Conservation (phyloP, 2,888 invertebrate species). For the Drosophila emarginata region DNA sequence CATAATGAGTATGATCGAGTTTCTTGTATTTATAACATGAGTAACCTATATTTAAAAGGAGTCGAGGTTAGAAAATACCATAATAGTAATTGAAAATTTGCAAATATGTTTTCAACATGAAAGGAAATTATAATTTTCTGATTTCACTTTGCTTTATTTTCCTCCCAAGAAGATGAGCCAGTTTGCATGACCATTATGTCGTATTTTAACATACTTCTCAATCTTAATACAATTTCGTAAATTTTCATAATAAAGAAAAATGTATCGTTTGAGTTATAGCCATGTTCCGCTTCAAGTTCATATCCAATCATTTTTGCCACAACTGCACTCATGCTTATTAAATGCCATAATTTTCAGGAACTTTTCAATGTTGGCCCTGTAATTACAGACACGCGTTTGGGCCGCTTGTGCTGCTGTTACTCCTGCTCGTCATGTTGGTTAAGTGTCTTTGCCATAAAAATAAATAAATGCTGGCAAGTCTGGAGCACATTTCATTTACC, state of each 20-base stretch:
- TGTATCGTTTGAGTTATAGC: constrained; percentile 3
- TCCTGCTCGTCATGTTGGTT: constrained; percentile 24
- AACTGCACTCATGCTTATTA: constrained; percentile 52
- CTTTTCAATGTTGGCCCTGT: constrained; percentile 49
- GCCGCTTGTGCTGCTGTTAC: constrained; percentile 21
- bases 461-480: constrained; percentile 58
- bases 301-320: constrained; percentile 1
- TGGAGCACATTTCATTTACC: constrained; percentile 57
- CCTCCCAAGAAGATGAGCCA: neutral
- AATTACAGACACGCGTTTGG: constrained; percentile 53
- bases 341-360: constrained; percentile 56
- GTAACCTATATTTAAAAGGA: neutral
- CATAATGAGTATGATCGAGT: too few relatives aligned
- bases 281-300: constrained; percentile 6
- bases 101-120: neutral
- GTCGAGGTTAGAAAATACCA: neutral
- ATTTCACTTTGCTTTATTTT: too few relatives aligned
- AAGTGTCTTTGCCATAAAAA: constrained; percentile 56
- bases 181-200: neutral
- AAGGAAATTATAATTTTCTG: neutral
- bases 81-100: neutral
- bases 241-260: neutral
- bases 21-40: too few relatives aligned
- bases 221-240: neutral
- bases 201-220: neutral